Conservation (phyloP, 2,113 vertebrate species). For the Muscicapa adusta region DNA sequence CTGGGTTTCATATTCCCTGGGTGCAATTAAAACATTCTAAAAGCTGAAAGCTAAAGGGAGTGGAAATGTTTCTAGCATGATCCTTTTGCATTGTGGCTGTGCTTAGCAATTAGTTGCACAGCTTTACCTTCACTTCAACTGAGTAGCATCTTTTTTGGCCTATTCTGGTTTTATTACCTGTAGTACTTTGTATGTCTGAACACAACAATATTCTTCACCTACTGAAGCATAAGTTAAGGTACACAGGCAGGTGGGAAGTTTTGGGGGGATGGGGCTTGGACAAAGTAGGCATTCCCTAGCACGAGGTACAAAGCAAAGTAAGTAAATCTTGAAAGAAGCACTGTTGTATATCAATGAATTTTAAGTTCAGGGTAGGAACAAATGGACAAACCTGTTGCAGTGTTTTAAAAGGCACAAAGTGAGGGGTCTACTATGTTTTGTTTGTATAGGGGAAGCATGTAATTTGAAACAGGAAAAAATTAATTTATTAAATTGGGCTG, state of each 20-base stretch:
- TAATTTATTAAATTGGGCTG: not conserved
- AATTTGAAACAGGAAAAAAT: not conserved
- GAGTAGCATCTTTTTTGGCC: not conserved
- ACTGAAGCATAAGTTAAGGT: not conserved
- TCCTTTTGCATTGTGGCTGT: not conserved
- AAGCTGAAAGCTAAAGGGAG: not conserved
- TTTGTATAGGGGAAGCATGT: not conserved
- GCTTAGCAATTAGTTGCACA: not conserved
- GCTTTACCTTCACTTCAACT: not conserved
- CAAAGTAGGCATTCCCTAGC: not conserved
- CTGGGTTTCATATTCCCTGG: not conserved
- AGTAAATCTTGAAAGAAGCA: not conserved
- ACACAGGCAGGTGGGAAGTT: not conserved
- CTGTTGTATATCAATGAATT: not conserved
- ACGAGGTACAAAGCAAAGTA: not conserved
- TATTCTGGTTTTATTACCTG: not conserved
- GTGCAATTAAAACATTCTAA: not conserved
- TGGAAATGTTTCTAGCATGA: not conserved
- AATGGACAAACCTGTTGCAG: not conserved
- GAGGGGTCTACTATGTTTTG: not conserved
- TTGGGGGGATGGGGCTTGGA: rapidly evolving
- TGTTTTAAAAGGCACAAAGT: not conserved
- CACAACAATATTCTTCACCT: not conserved
- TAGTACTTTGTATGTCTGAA: not conserved
- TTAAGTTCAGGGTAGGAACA: not conserved